Evolutionary conservation across 2,888 invertebrate species (phyloP).

Genomic region (Cancer borealis): DNA sequence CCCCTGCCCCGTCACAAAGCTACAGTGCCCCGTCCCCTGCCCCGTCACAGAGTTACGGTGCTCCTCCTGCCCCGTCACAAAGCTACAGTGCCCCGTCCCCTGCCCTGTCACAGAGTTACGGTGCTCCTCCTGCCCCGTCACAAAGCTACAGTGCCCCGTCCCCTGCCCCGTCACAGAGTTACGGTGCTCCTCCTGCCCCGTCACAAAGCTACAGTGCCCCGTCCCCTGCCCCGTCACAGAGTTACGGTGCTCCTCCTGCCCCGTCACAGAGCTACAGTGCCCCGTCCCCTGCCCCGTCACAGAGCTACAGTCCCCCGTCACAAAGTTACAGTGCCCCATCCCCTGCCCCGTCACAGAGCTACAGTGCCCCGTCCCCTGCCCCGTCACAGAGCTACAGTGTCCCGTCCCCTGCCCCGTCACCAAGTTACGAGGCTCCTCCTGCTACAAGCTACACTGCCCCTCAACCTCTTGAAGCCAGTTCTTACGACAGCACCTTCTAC

Average conservation of each 20-base stretch:
- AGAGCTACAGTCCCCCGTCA: neutral
- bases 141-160: slow-evolving; percentile 29
- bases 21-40: slow-evolving; percentile 27
- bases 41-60: slow-evolving; percentile 41
- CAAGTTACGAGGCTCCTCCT: neutral
- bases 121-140: slow-evolving; percentile 44
- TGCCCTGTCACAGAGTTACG: slow-evolving; percentile 34
- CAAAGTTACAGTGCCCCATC: neutral
- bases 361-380: neutral
- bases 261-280: slow-evolving; percentile 39
- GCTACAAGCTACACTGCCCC: neutral
- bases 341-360: slow-evolving; percentile 5
- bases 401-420: slow-evolving; percentile 26
- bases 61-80: slow-evolving; percentile 22
- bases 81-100: slow-evolving; percentile 13
- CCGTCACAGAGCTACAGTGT: neutral
- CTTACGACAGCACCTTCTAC: neutral
- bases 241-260: slow-evolving; percentile 43
- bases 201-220: slow-evolving; percentile 33
- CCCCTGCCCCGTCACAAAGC: slow-evolving; percentile 18
- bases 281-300: neutral
- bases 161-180: neutral
- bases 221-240: slow-evolving; percentile 22
- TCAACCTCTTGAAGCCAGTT: neutral
- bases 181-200: slow-evolving; percentile 40